Evolutionary conservation across 2,888 invertebrate genomes (phyloP), one percentile per base, ranked within the genome.

Genomic region (Danaus chrysippus): DNA sequence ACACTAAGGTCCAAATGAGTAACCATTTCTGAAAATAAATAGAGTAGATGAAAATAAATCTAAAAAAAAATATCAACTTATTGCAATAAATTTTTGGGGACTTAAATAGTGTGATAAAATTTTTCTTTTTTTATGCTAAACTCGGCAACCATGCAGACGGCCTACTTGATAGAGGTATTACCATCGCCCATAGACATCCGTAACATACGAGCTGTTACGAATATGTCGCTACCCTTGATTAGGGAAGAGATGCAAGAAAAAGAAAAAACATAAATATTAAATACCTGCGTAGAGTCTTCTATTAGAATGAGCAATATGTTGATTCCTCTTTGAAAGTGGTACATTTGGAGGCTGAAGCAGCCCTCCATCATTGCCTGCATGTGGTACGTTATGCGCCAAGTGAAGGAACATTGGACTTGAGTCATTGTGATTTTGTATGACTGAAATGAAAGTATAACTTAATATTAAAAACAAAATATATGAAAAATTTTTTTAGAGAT

Each of bases 1-100:
- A 98, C 93, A 34, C 97, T 95, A 62, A 94, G 92, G 79, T 98
- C 98, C 79, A 98, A 81, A 67, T 94, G 93, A 0, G 94, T 92
- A 1, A 97, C 93, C 91, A 98, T 73, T 69, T 87, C 91, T 91
- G 83, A 42, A 84, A 84, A 70, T 13, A 15, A 19, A 34, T 5
- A 34, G 23, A 6, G 8, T 34, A 34, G 23, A 34, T 34, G 23
- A 34, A 34, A 34, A 34, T 34, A 34, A 6, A 1, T 34, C 23
- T 34, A 34, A 34, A 34, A 6, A 34, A 34, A 34, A 34, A 34
- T 34, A 34, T 34, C 2, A 34, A 34, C 1, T 34, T 34, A 34
- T 6, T 34, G 2, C 2, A 3, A 34, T 34, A 8, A 34, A 34
- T 34, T 34, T 2, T 34, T 5, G 6, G 23, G 23, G 23, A 34